Evolutionary conservation across 2,113 vertebrate species (phyloP).

Genomic region (Actinemys pallida): DNA sequence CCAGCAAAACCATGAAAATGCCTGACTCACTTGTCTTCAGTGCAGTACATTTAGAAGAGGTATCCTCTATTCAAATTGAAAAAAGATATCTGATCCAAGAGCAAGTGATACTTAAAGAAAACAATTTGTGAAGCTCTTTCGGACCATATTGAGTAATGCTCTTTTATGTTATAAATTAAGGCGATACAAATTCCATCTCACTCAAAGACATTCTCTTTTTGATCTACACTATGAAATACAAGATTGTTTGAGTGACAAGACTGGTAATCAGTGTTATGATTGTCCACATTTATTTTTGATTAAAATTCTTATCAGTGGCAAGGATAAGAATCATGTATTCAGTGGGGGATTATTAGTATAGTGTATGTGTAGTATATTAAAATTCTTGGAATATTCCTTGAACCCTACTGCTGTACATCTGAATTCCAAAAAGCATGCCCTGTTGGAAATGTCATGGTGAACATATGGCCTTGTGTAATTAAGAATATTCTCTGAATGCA

Average conservation of each 20-base stretch:
- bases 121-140: constrained; percentile 12
- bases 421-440: not conserved
- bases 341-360: not conserved
- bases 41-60: constrained; percentile 41
- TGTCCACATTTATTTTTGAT: not conserved
- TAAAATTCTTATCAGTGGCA: not conserved
- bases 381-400: not conserved
- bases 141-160: not conserved
- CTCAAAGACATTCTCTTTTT: constrained; percentile 15
- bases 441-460: not conserved
- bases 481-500: not conserved
- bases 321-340: not conserved
- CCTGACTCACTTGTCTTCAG: constrained; percentile 1
- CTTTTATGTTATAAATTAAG: not conserved
- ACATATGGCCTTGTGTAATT: not conserved
- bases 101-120: not conserved
- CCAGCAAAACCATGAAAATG: not conserved
- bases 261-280: not conserved
- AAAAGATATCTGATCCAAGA: constrained; percentile 37
- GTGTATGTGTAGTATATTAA: not conserved
- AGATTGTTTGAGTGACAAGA: not conserved
- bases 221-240: not conserved
- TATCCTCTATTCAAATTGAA: constrained; percentile 17
- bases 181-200: constrained; percentile 4
- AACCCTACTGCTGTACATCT: not conserved